phyloP scores from a whole-genome alignment of 37 sponge, comb jelly and placozoan species.

The Chondrosia reniformis region DNA sequence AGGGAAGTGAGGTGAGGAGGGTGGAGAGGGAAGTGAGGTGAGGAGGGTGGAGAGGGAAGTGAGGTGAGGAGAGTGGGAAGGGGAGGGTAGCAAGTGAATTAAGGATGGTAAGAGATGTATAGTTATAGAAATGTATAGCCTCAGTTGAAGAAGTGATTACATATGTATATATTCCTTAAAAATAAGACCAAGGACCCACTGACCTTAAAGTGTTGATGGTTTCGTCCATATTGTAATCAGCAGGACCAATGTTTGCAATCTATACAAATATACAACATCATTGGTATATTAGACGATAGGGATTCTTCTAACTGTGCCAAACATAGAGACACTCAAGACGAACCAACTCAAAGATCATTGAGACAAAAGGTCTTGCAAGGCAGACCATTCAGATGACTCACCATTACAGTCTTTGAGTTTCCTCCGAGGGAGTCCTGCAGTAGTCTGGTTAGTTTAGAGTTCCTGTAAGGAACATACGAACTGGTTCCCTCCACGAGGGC shows the following conservation, averaged over 20 bases:
- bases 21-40: neutral
- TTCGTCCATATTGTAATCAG: slow-evolving; percentile 92
- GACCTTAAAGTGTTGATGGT: slow-evolving; percentile 89
- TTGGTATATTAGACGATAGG: too few species aligned
- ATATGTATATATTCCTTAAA: neutral
- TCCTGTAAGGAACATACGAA: slow-evolving; percentile 91
- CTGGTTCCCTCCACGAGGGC: slow-evolving; percentile 92
- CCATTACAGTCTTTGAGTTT: slow-evolving; percentile 98
- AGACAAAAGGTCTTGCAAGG: too few species aligned
- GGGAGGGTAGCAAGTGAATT: neutral
- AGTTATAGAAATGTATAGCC: neutral
- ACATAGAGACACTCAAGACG: too few species aligned
- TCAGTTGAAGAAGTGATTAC: neutral
- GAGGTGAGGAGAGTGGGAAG: neutral
- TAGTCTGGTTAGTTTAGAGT: slow-evolving; percentile 91
- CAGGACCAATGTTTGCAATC: slow-evolving; percentile 97
- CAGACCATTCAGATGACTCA: too few species aligned
- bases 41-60: neutral
- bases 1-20: neutral
- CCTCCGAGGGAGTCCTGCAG: slow-evolving; percentile 99
- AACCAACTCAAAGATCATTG: too few species aligned
- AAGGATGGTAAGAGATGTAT: neutral
- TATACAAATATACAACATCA: too few species aligned
- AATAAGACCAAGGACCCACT: neutral
- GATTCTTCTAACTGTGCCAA: too few species aligned